phyloP scores from a whole-genome alignment of 1,140 invertebrate species.

The fruit fly (Drosophila melanogaster) region Release_6_plus_ISO1_MT NT_037436.4:2432001-2432500 shows the following conservation, averaged over 20 bases:
- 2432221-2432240: slow-evolving; percentile 46
- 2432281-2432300: slow-evolving; percentile 31
- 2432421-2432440: not conserved
- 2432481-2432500: slow-evolving; percentile 38
- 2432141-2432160: slow-evolving; percentile 55
- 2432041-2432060: not conserved
- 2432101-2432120: slow-evolving; percentile 43
- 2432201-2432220: slow-evolving; percentile 37
- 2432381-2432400: not conserved
- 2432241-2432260: slow-evolving; percentile 67
- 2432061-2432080: slow-evolving; percentile 34
- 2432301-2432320: slow-evolving; percentile 2
- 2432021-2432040: slow-evolving; percentile 3
- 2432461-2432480: slow-evolving; percentile 61
- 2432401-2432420: slow-evolving; percentile 14
- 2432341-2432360: slow-evolving; percentile 13
- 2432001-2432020: slow-evolving; percentile 21
- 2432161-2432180: slow-evolving; percentile 35
- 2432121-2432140: slow-evolving; percentile 59
- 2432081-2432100: slow-evolving; percentile 35
- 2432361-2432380: slow-evolving; percentile 33
- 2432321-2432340: slow-evolving; percentile 11
- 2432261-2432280: slow-evolving; percentile 44
- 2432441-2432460: slow-evolving; percentile 25
- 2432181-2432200: slow-evolving; percentile 67